A percentile compares a stretch with the other conserved stretches of the same genome.
Evolutionary conservation across 2,797 vertebrate genomes (phyloP).

Genomic region (Myotis vivesi): DNA sequence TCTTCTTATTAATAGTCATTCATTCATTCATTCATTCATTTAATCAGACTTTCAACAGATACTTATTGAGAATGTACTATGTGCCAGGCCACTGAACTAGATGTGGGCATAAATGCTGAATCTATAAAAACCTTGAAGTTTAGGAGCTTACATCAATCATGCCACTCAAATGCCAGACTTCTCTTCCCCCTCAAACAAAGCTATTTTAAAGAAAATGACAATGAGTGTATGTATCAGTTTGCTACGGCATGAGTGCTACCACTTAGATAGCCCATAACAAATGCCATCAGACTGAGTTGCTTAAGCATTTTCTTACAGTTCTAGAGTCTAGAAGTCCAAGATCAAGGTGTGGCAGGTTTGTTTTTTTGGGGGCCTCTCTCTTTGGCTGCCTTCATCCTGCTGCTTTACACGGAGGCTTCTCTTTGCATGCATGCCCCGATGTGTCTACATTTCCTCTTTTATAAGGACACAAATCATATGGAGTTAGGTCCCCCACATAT

Average conservation of each 20-base stretch:
- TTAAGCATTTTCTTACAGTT: not conserved
- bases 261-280: not conserved
- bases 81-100: not conserved
- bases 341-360: not conserved
- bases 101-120: not conserved
- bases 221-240: not conserved
- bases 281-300: not conserved
- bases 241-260: not conserved
- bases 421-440: not conserved
- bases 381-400: not conserved
- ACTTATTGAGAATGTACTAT: not conserved
- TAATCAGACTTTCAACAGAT: not conserved
- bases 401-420: not conserved
- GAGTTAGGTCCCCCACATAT: not conserved
- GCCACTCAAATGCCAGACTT: not conserved
- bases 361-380: not conserved
- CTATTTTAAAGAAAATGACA: not conserved
- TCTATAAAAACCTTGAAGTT: not conserved
- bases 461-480: not conserved
- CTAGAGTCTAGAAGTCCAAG: not conserved
- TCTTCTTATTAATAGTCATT: slow-evolving; percentile 1
- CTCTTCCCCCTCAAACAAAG: not conserved
- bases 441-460: not conserved
- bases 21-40: not conserved
- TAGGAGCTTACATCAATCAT: not conserved